Evolutionary conservation across 2,888 invertebrate species (phyloP).

Genomic region (Campoletis raptor): DNA sequence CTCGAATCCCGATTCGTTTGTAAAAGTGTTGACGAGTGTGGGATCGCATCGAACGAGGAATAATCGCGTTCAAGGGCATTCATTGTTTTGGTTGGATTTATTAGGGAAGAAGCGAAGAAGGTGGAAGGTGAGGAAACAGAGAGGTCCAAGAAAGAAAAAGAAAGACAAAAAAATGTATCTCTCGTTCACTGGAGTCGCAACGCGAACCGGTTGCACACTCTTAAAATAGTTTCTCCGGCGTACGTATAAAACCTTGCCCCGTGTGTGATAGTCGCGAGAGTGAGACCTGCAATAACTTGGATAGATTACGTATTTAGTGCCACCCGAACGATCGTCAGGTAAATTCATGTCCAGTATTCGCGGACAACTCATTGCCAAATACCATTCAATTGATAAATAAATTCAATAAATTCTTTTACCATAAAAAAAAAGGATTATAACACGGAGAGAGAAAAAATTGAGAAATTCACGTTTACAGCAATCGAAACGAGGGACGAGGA

Average conservation of each 20-base stretch:
- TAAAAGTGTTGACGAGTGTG: not conserved
- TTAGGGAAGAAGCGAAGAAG: not conserved
- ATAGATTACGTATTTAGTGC: slow-evolving; percentile 28
- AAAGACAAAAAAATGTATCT: slow-evolving; percentile 69
- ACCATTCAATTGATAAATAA: not conserved
- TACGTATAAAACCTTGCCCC: slow-evolving; percentile 69
- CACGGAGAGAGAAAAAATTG: not conserved
- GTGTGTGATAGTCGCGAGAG: slow-evolving; percentile 39
- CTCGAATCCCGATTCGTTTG: not conserved
- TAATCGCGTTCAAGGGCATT: not conserved
- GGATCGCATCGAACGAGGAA: not conserved
- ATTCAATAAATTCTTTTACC: not conserved
- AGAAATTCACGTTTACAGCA: not conserved
- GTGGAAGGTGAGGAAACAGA: slow-evolving; percentile 4
- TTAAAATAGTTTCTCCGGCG: slow-evolving; percentile 79
- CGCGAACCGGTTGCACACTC: slow-evolving; percentile 79
- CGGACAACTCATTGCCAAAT: not conserved
- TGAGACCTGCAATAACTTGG: slow-evolving; percentile 59
- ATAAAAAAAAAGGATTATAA: not conserved
- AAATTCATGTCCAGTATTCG: slow-evolving; percentile 49
- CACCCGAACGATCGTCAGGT: slow-evolving; percentile 23
- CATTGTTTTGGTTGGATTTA: not conserved
- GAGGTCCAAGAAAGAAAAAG: slow-evolving; percentile 10
- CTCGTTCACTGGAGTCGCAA: slow-evolving; percentile 67
- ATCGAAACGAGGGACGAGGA: too few relatives aligned